Percentiles rank a stretch among this genome's conserved stretches.
These are phyloP conservation scores for Ictalurus punctatus DNA, from an alignment of 2,113 vertebrate species.

Conservation along the genomic window DNA sequence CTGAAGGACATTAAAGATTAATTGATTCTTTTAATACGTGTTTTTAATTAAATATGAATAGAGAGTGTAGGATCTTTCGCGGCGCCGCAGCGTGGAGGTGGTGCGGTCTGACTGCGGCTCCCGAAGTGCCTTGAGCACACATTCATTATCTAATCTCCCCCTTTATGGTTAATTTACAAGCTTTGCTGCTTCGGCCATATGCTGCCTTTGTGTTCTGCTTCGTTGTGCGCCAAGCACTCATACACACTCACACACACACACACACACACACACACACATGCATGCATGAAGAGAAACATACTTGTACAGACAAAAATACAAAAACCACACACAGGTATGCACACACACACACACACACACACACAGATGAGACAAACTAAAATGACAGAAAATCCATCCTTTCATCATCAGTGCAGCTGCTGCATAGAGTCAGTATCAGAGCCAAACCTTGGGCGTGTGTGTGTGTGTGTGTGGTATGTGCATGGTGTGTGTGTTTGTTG, in stretches of 20 bases:
- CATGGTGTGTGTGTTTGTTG: background rate
- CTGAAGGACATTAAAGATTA: background rate
- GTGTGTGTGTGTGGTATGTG: background rate
- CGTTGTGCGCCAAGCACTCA: background rate
- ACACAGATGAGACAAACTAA: background rate
- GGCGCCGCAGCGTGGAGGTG: background rate
- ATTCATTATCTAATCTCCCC: constrained; percentile 77
- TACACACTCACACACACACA: background rate
- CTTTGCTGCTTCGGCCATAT: constrained; percentile 72
- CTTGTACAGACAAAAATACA: background rate
- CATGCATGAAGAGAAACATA: background rate
- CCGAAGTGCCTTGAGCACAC: constrained; percentile 63
- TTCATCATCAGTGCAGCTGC: constrained; percentile 5
- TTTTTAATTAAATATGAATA: background rate
- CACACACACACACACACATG: background rate
- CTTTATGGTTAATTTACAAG: constrained; percentile 80
- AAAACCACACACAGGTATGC: background rate
- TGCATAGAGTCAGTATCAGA: background rate
- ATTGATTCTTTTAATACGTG: background rate
- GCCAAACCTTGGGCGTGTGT: constrained; percentile 8
- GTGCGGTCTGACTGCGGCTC: constrained; percentile 46
- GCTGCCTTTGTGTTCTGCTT: constrained; percentile 69
- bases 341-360: no score
- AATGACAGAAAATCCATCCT: constrained; percentile 8
- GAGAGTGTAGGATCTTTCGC: background rate